Conservation (phyloP, 2,113 vertebrate species). For the Crotalus viridis region DNA sequence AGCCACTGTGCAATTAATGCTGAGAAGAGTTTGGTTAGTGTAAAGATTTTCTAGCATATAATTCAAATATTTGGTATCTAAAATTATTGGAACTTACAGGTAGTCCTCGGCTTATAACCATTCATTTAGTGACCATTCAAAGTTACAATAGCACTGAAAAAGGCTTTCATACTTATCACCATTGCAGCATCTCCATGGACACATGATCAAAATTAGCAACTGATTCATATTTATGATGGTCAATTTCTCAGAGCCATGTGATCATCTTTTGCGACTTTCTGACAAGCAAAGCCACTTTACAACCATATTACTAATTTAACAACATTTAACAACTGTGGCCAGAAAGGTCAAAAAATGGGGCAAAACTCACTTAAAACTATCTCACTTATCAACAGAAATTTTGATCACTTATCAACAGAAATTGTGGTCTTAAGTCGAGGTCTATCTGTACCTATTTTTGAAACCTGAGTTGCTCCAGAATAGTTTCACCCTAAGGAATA, state of each 20-base stretch:
- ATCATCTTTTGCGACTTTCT: not conserved
- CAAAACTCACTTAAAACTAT: not conserved
- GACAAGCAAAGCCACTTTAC: not conserved
- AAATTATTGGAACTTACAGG: not conserved
- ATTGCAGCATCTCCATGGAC: not conserved
- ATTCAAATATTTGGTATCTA: not conserved
- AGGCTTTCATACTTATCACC: not conserved
- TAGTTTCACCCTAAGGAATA: not conserved
- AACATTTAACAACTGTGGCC: not conserved
- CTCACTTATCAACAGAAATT: not conserved
- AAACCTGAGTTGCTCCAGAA: not conserved
- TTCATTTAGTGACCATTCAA: not conserved
- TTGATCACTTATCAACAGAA: not conserved
- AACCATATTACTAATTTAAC: not conserved
- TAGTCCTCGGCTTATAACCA: not conserved
- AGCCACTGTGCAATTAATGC: not conserved
- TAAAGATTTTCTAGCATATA: not conserved
- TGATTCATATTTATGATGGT: not conserved
- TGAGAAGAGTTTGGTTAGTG: not conserved
- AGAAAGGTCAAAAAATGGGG: not conserved
- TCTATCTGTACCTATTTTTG: not conserved
- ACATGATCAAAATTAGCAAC: not conserved
- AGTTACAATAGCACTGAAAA: not conserved
- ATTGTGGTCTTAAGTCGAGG: not conserved
- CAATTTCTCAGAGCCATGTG: not conserved